Evolutionary conservation across 2,113 vertebrate genomes (phyloP), one percentile per base, ranked within the genome.

Genomic region (Parotia lawesii): DNA sequence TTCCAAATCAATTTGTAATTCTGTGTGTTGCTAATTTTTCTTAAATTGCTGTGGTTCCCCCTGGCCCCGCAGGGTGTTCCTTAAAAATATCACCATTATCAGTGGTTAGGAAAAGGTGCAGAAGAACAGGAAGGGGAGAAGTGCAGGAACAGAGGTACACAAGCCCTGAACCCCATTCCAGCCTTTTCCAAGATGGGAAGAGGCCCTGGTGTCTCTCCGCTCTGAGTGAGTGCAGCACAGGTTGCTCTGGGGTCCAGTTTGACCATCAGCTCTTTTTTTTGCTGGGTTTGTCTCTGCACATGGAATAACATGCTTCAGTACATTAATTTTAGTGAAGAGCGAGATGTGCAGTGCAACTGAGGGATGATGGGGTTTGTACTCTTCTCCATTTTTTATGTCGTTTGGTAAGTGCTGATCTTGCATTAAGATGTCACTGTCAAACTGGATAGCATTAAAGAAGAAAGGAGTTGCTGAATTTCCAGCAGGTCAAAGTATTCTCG

Each of bases 381-480:
- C 89, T 27, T 35, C 53, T 90, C 73, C 23, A 4, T 84, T 90
- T 95, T 94, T 92, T 77, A 60, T 95, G 85, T 84, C 87, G 65
- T 69, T 90, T 78, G n/a, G 4, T 56, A 74, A 94, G 82, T 93
- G 94, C 96, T 95, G 93, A 90, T 89, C 60, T 74, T 93, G 93
- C 91, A 90, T 95, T 96, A 91, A 95, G 91, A 81, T 88, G 87
- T 95, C 93, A 90, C 90, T 94, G 94, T 96, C 94, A 92, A 33
- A 15, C 64, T 45, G 61, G 64, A 42, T 33, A 42, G 87, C 85
- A 51, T 94, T 90, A 85, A 66, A n/a, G 66, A 48, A 81, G 67
- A 93, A 89, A 86, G 81, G 66, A 58, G 62, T 19, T 86, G 94
- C 83, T 77, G 76, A 54, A 91, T 96, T 95, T 96, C 73, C 74